Evolutionary conservation across 2,888 invertebrate genomes (phyloP), one percentile per base, ranked within the genome.

Genomic region (Sipunculus nudus): DNA sequence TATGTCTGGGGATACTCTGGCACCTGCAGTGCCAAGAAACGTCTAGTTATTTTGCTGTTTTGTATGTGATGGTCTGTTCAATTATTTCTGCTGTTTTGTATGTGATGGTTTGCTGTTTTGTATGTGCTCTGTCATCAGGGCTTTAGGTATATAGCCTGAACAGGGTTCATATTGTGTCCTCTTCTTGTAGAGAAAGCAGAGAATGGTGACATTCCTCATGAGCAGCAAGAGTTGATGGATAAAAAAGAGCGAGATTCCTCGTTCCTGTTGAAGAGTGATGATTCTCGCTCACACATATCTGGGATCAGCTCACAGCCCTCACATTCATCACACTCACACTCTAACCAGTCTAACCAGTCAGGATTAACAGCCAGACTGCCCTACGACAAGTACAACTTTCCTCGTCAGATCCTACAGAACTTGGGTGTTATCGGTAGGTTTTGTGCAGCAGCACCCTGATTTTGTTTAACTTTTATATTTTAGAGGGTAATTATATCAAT

Each of bases 301-400:
- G 75, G 77, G 13, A 68, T 79, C 59, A 78, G 77, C 47, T 79
- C 79, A 8, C 79, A 80, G 45, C 78, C 76, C 3, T 79, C 79
- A 5, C 78, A 79, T 61, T 76, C 77, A n/a, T 78, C 78, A 85
- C 88, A 72, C 88, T 90, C 41, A 86, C 88, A 76, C 19, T 72
- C 72, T 5, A 69, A 73, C 28, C 70, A 73, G 40, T 75, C 74
- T 61, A 70, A 74, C 61, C 86, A 78, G 75, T 50, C 78, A 3
- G 25, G 46, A 74, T 54, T 68, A n/a, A n/a, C n/a, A n/a, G n/a
- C n/a, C n/a, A 38, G 60, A n/a, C 52, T 52, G 10, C 89, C 89
- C 59, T 92, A 91, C 75, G 94, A 94, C 68, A 91, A 91, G 72
- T 84, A 94, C 13, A 87, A 90, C 0, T 80, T 78, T 56, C 90